Evolutionary conservation across 2,113 vertebrate genomes (phyloP), one percentile per base, ranked within the genome.

Genomic region (Triplophysa dalaica): DNA sequence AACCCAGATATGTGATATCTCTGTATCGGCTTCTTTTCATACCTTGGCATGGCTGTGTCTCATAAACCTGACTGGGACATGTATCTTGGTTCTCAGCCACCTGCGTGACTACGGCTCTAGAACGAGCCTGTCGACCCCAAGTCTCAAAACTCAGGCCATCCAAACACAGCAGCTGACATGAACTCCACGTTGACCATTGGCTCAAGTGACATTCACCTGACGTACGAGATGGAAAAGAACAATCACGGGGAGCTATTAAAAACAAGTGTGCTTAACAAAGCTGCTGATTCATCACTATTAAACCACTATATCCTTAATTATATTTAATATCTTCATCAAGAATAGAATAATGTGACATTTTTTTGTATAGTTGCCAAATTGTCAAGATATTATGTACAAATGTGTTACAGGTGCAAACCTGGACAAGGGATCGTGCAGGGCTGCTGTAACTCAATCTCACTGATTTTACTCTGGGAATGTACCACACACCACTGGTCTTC

Each of bases 141-240:
- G 92, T 89, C 92, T 98, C 96, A 1, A 98, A 98, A 85, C 94
- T 96, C 82, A 96, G 93, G 56, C 97, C 97, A 24, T 97, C 93
- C 48, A 98, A 90, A 86, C 98, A 99, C 60, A 93, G 95, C 82
- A 98, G 90, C 91, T 99, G 96, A 26, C 98, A 99, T 0, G 94
- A 89, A 82, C 97, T 98, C 98, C 98, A 99, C 10, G 90, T 87
- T 0, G 98, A 98, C 98, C 98, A 99, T 54, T 94, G 92, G 0
- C 94, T 95, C 85, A 97, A 90, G 85, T 98, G 95, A 87, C 98
- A 99, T 84, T 99, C 98, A 78, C 98, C 98, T 99, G 84, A 14
- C 0, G 0, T 11, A 21, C 13, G 12, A 66, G 29, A 68, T 8
- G 24, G 14, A 19, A 63, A 54, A 19, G 48, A 52, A 24, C 22